These are phyloP conservation scores for Muntiacus muntjak DNA, from an alignment of 2,113 vertebrate genomes.

Conservation along the genomic window DNA sequence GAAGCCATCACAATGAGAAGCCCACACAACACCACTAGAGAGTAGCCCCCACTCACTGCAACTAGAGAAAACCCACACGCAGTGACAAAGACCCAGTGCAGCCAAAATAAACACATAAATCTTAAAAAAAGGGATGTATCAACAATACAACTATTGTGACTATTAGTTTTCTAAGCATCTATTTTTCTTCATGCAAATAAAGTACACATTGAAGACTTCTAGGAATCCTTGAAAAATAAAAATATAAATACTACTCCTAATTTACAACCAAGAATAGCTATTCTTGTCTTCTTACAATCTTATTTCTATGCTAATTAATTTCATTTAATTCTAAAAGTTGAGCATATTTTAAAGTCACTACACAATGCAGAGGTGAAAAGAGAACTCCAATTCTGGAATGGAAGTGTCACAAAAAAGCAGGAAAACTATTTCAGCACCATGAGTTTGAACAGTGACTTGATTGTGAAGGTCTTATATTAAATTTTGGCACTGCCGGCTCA, in stretches of 20 bases:
- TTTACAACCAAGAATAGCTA: neutral
- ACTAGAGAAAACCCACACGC: neutral
- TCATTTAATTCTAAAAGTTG: neutral
- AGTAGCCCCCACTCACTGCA: neutral
- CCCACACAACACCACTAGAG: neutral
- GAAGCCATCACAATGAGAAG: neutral
- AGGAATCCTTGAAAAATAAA: neutral
- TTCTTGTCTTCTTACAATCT: neutral
- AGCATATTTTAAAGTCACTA: neutral
- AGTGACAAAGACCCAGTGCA: neutral
- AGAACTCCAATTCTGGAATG: neutral
- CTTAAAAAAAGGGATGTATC: neutral
- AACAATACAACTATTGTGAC: neutral
- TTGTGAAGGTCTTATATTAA: neutral
- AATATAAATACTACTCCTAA: neutral
- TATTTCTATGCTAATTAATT: neutral
- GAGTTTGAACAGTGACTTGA: neutral
- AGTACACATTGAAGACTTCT: neutral
- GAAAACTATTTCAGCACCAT: neutral
- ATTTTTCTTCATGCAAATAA: conserved; percentile 1
- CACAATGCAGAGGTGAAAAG: neutral
- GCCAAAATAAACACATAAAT: neutral
- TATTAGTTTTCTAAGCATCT: neutral
- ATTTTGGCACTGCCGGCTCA: neutral
- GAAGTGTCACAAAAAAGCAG: neutral